Percentiles rank a stretch among this genome's conserved stretches.
phyloP scores from a whole-genome alignment of 2,113 vertebrate genomes.

The Saguinus imperator region DNA sequence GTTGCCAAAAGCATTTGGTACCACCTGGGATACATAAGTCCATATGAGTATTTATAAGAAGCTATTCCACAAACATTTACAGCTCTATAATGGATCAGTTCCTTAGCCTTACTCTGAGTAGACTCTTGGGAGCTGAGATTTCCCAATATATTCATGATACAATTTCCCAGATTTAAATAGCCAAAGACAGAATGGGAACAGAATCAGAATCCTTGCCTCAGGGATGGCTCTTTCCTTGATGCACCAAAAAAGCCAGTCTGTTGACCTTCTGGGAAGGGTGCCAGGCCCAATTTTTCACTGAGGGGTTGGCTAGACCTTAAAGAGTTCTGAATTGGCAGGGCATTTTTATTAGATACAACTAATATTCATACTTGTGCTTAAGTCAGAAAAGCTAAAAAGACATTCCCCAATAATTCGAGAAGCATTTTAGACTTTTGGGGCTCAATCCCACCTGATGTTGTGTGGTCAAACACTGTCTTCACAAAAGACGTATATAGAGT shows the following conservation, averaged over 20 bases:
- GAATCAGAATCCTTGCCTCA: slow-evolving; percentile 3
- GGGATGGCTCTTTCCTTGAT: not conserved
- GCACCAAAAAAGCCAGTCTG: not conserved
- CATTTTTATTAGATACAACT: slow-evolving; percentile 26
- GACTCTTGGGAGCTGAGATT: slow-evolving; percentile 43
- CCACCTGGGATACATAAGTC: not conserved
- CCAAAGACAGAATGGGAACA: slow-evolving; percentile 6
- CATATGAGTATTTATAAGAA: slow-evolving; percentile 43
- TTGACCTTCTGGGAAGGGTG: slow-evolving; percentile 27
- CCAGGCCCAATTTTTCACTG: slow-evolving; percentile 30
- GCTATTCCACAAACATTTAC: slow-evolving; percentile 59
- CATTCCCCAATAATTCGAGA: slow-evolving; percentile 8
- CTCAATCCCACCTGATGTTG: not conserved
- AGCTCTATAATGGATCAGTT: slow-evolving; percentile 57
- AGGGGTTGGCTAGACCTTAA: slow-evolving; percentile 3
- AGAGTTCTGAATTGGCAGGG: not conserved
- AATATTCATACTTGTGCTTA: slow-evolving; percentile 14
- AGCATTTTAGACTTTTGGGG: slow-evolving; percentile 31
- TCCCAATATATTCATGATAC: slow-evolving; percentile 13
- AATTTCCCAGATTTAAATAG: slow-evolving; percentile 56
- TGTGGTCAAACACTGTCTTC: not conserved
- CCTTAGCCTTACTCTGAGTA: slow-evolving; percentile 51
- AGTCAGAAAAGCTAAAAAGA: slow-evolving; percentile 41
- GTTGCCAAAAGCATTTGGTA: slow-evolving; percentile 35
- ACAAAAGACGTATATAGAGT: not conserved